Evolutionary conservation across 2,113 vertebrate species (phyloP).

Genomic region (Isurus oxyrinchus): DNA sequence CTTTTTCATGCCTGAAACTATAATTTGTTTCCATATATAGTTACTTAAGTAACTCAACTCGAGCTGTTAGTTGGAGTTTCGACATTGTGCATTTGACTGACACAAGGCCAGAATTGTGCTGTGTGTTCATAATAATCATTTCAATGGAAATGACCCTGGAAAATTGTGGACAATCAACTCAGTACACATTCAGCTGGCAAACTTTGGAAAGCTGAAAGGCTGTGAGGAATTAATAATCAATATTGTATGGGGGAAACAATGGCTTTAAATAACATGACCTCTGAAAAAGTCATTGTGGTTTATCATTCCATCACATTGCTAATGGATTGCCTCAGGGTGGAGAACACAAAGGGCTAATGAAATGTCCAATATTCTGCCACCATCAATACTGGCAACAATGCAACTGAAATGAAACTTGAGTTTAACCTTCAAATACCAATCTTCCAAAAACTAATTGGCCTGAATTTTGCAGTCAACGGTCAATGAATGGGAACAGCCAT

Average conservation of each 20-base stretch:
- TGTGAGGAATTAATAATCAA: background rate
- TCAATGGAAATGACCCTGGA: background rate
- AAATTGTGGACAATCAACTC: background rate
- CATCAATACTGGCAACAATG: slow-evolving; percentile 11
- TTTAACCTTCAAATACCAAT: slow-evolving; percentile 1
- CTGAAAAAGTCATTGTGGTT: background rate
- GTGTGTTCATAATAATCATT: background rate
- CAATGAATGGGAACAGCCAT: background rate
- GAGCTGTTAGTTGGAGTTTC: background rate
- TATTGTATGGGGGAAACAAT: background rate
- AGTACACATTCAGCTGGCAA: background rate
- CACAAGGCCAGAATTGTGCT: background rate
- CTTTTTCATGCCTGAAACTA: background rate
- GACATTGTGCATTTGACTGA: background rate
- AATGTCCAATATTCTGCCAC: slow-evolving; percentile 9
- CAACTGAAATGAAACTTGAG: background rate
- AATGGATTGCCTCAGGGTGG: background rate
- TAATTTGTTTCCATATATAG: background rate
- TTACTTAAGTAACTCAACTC: background rate
- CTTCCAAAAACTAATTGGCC: background rate
- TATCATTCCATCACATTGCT: background rate
- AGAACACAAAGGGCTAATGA: background rate
- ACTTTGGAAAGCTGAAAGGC: background rate
- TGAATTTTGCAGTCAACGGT: background rate
- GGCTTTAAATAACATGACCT: background rate